These are phyloP conservation scores for Huso huso DNA, from an alignment of 2,797 vertebrate genomes.

Conservation along the genomic window DNA sequence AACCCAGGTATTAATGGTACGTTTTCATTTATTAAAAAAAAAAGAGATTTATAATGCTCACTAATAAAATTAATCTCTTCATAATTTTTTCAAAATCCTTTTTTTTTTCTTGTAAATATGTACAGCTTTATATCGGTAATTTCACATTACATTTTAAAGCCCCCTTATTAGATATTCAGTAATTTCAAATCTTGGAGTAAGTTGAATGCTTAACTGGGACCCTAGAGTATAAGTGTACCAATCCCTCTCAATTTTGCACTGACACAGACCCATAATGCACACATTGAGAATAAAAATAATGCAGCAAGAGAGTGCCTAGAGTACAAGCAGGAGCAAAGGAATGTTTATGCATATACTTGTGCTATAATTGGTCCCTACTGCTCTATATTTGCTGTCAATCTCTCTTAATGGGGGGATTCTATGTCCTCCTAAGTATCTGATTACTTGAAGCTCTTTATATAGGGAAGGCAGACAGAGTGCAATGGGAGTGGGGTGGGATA, in stretches of 20 bases:
- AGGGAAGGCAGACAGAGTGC: no score
- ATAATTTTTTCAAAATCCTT: background rate
- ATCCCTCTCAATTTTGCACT: conserved; percentile 25
- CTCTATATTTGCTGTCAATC: conserved; percentile 17
- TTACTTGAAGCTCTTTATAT: background rate
- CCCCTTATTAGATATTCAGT: no score
- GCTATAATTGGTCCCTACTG: conserved; percentile 18
- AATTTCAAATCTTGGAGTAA: no score
- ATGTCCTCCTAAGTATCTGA: conserved; percentile 15
- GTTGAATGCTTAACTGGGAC: conserved; percentile 12
- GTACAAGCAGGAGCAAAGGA: conserved; percentile 19
- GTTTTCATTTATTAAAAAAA: no score
- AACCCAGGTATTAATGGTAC: no score
- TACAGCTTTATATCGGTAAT: background rate
- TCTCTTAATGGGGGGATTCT: conserved; percentile 7
- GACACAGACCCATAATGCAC: conserved; percentile 18
- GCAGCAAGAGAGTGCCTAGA: conserved; percentile 6
- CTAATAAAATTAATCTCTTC: background rate
- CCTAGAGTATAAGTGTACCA: conserved; percentile 19
- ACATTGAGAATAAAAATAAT: conserved; percentile 13
- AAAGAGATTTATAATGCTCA: background rate
- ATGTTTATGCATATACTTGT: conserved; percentile 19
- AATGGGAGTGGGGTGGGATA: no score
- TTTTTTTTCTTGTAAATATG: conserved; percentile 6
- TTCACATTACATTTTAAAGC: background rate